Evolutionary conservation across 2,888 invertebrate species (phyloP), one percentile per base, ranked within the genome.

Genomic region (Cantharis nigra): DNA sequence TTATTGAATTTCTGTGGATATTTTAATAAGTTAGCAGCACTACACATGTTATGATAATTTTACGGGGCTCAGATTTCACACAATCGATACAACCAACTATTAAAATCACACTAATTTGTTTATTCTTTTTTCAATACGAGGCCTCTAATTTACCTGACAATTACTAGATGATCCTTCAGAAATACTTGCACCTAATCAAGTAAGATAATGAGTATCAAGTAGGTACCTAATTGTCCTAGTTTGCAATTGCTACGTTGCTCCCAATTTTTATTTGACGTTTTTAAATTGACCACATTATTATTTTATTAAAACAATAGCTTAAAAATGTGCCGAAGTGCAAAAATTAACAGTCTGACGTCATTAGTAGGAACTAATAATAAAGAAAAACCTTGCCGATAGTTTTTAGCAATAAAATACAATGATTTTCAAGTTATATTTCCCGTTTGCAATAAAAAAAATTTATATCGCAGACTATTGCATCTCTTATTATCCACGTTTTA

Each of bases 1-100:
- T 74, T 77, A 71, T 30, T 26, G 71, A 69, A 63, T 69, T 71
- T 74, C 64, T 71, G 28, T 63, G n/a, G n/a, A 33, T 49, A 49
- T 49, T 49, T 49, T 49, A 20, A 20, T 20, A 49, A 49, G 49
- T 49, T 49, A n/a, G 49, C 49, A 49, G 26, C n/a, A 13, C 65
- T 23, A 26, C 11, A 67, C 65, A 67, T 64, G 20, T 67, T 23
- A 26, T 23, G 65, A 67, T 67, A 67, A 26, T 26, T 49, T 67
- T 23, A 67, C 65, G 20, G 65, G 65, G 65, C 65, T 67, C 65
- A 26, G 65, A 67, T 67, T 67, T 67, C 65, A 23, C n/a, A 67
- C 23, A 67, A 67, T 67, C 65, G 26, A 67, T 67, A 67, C 65
- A 67, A 20, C 65, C 23, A 67, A 67, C n/a, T 49, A 49, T 49